phyloP scores from a whole-genome alignment of 2,888 invertebrate genomes.

The Anarsia innoxiella region DNA sequence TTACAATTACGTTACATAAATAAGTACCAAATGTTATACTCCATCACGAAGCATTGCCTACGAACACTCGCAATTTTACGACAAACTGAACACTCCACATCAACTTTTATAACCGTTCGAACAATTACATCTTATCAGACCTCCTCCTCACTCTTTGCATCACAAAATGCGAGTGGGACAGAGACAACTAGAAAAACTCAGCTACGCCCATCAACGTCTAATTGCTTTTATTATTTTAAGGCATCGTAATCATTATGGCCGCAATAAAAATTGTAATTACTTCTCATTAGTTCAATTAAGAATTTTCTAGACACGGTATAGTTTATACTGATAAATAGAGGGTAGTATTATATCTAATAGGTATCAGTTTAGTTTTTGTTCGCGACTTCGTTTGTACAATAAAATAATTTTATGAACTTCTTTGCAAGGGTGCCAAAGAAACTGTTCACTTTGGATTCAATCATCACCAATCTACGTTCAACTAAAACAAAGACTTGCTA shows the following conservation, averaged over 20 bases:
- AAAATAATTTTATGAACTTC: too few relatives aligned
- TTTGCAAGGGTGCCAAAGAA: too few relatives aligned
- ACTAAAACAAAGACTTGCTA: too few relatives aligned
- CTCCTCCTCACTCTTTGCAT: conserved; percentile 33
- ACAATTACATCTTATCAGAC: conserved; percentile 71
- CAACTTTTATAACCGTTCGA: conserved; percentile 73
- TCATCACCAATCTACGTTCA: too few relatives aligned
- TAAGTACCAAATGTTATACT: too few relatives aligned
- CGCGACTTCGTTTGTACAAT: too few relatives aligned
- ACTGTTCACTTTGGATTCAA: too few relatives aligned
- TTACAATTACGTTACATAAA: too few relatives aligned
- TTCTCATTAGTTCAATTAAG: conserved; percentile 76
- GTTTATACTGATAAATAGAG: too few relatives aligned
- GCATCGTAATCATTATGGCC: conserved; percentile 74
- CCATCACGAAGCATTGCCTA: background rate
- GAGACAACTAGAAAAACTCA: conserved; percentile 47
- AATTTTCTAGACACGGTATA: conserved; percentile 72
- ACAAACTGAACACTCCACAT: conserved; percentile 71
- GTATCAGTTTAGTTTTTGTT: too few relatives aligned
- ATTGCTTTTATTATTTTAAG: conserved; percentile 76
- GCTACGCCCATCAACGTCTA: conserved; percentile 71
- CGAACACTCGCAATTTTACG: conserved; percentile 61
- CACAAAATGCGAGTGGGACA: conserved; percentile 32
- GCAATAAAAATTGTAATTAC: conserved; percentile 75
- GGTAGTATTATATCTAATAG: too few relatives aligned